Percentiles rank a stretch among this genome's conserved stretches.
Evolutionary conservation across 2,797 vertebrate genomes (phyloP).

Genomic region (Coregonus ussuriensis): DNA sequence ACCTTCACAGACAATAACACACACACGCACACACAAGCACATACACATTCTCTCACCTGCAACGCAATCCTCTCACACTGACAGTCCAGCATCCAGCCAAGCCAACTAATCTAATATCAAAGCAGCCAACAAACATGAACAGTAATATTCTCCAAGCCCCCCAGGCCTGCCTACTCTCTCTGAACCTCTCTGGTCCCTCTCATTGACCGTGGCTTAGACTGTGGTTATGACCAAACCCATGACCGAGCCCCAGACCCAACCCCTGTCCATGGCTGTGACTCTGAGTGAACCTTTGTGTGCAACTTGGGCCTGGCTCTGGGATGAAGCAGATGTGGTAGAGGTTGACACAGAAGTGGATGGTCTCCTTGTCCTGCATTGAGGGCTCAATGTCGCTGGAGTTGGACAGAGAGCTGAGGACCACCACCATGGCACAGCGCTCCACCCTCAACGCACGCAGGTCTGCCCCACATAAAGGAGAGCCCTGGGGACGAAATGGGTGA

Average conservation of each 20-base stretch:
- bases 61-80: neutral
- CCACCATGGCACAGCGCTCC: slow-evolving; percentile 54
- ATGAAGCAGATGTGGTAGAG: slow-evolving; percentile 45
- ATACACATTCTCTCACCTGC: slow-evolving; percentile 13
- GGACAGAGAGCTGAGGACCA: slow-evolving; percentile 41
- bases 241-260: neutral
- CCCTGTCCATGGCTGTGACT: no score
- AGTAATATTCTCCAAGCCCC: neutral
- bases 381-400: slow-evolving; percentile 15
- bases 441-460: slow-evolving; percentile 46
- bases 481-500: neutral
- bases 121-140: neutral
- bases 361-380: slow-evolving; percentile 56
- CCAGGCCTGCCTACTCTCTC: neutral
- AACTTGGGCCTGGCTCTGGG: neutral
- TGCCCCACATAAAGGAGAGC: slow-evolving; percentile 47
- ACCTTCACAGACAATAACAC: neutral
- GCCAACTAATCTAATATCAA: neutral
- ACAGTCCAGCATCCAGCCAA: neutral
- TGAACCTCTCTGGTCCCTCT: neutral
- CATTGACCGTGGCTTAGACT: neutral
- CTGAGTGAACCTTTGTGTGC: neutral
- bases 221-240: neutral
- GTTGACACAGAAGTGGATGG: slow-evolving; percentile 66
- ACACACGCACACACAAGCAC: no score